Base-by-base conservation (phyloP, 2,888 invertebrate species). In the Drosophila ustulata region DNA sequence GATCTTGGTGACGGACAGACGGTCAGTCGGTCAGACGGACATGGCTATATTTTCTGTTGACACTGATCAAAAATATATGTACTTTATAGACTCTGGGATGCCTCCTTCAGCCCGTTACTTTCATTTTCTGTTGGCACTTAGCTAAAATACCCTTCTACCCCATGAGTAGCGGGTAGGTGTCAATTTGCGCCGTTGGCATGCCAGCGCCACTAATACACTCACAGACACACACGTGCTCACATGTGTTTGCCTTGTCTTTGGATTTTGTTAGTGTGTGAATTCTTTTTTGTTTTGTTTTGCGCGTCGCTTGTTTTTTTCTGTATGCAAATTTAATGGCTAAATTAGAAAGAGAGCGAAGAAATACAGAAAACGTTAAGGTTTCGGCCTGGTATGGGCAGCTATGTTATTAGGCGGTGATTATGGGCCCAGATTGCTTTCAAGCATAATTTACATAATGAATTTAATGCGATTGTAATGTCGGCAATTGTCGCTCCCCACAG, bases 261-360 rank as follows among this genome's bases (percentile, higher is more conserved):
- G 8, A 30, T 47, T 23, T 43, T 53, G 18, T 46, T 57, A 34
- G 51, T 53, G 55, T 25, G 49, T 37, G 37, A n/a, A 37, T 37
- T 37, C 37, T 30, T 65, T 56, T 50, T 57, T 55, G 52, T 34
- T 58, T 23, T 59, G 39, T 59, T 67, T 72, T 65, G 51, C 50
- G 59, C 39, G 50, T 55, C 52, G 46, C 52, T 57, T 37, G 50
- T 58, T 41, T 11, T 52, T 66, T 25, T 76, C 67, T 73, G 71
- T 87, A 89, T 87, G 89, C 85, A 82, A 89, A 87, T 89, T 87
- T 89, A 88, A 87, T 89, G 85, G 82, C 89, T 89, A 87, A 86
- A 89, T 89, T 87, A 87, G 81, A 85, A 67, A 70, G 78, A 43
- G 18, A 41, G 13, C 37, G 47, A 13, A 18, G 32, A 28, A 53